A percentile compares a stretch with the other conserved stretches of the same genome.
phyloP scores from a whole-genome alignment of 92 coral and sea anemone genomes.

The Zoanthus gigantus region DNA sequence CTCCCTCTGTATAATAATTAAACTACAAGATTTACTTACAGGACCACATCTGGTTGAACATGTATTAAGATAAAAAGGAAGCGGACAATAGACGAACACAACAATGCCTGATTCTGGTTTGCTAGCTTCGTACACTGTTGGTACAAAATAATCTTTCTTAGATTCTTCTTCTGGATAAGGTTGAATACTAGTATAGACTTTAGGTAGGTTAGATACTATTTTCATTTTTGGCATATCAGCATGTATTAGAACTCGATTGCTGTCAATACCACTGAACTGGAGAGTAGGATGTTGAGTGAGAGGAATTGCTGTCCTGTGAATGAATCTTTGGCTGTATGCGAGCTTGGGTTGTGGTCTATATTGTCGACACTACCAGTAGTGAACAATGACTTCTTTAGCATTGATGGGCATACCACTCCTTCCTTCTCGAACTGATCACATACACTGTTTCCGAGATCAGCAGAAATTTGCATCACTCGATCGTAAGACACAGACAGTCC shows the following conservation, averaged over 20 bases:
- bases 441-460: too few relatives aligned
- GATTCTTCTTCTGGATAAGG: constrained; percentile 43
- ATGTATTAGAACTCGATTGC: too few relatives aligned
- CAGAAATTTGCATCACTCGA: constrained; percentile 56
- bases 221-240: constrained; percentile 19
- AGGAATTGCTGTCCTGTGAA: constrained; percentile 57
- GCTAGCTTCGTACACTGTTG: constrained; percentile 1
- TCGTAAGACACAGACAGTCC: constrained; percentile 62
- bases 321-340: constrained; percentile 63
- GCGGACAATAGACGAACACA: too few relatives aligned
- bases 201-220: constrained; percentile 58
- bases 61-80: too few relatives aligned
- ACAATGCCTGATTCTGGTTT: constrained; percentile 34
- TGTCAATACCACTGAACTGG: too few relatives aligned
- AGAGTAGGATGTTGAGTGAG: too few relatives aligned
- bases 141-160: constrained; percentile 56
- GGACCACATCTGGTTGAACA: too few relatives aligned
- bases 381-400: constrained; percentile 16
- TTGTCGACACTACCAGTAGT: constrained; percentile 71
- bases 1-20: too few relatives aligned
- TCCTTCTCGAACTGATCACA: too few relatives aligned
- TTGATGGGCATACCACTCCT: too few relatives aligned
- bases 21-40: too few relatives aligned
- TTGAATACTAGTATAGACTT: constrained; percentile 57
- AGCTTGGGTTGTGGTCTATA: constrained; percentile 73